These are phyloP conservation scores for Colistium nudipinnis DNA, from an alignment of 2,113 vertebrate genomes.

Conservation along the genomic window DNA sequence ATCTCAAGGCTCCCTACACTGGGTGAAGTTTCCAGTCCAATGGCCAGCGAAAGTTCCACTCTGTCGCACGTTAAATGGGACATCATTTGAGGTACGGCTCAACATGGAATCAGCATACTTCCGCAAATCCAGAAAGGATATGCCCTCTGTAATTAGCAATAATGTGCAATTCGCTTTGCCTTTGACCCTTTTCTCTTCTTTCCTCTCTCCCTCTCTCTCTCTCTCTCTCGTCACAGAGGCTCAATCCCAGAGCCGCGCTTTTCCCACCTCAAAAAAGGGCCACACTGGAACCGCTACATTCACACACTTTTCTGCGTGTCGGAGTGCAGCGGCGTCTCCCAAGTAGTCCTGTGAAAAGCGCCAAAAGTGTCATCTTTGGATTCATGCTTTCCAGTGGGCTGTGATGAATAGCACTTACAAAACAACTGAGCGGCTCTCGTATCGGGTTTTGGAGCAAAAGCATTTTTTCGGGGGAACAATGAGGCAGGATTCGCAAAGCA, in stretches of 20 bases:
- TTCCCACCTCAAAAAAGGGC: constrained; percentile 45
- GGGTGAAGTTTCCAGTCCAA: constrained; percentile 70
- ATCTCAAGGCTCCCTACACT: constrained; percentile 35
- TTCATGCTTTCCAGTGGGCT: constrained; percentile 66
- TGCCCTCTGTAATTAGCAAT: constrained; percentile 63
- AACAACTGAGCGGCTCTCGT: constrained; percentile 54
- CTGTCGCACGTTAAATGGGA: constrained; percentile 65
- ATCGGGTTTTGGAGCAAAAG: constrained; percentile 71
- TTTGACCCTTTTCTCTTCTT: neutral
- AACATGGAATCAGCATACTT: constrained; percentile 65
- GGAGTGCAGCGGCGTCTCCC: constrained; percentile 36
- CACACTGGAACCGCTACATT: constrained; percentile 40
- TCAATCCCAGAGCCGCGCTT: constrained; percentile 50
- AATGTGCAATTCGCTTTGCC: constrained; percentile 43
- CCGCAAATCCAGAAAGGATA: constrained; percentile 49
- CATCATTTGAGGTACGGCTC: constrained; percentile 62
- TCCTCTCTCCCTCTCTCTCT: too few relatives aligned
- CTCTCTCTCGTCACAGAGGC: constrained; percentile 31
- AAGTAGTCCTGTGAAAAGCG: constrained; percentile 62
- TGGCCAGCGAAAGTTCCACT: constrained; percentile 65
- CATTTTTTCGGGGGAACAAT: constrained; percentile 74
- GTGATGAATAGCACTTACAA: constrained; percentile 75
- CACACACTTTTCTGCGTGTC: constrained; percentile 39
- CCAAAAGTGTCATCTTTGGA: constrained; percentile 63
- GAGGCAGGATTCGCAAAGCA: constrained; percentile 66